phyloP scores from a whole-genome alignment of 2,888 invertebrate genomes.

The Cynaeus angustus region DNA sequence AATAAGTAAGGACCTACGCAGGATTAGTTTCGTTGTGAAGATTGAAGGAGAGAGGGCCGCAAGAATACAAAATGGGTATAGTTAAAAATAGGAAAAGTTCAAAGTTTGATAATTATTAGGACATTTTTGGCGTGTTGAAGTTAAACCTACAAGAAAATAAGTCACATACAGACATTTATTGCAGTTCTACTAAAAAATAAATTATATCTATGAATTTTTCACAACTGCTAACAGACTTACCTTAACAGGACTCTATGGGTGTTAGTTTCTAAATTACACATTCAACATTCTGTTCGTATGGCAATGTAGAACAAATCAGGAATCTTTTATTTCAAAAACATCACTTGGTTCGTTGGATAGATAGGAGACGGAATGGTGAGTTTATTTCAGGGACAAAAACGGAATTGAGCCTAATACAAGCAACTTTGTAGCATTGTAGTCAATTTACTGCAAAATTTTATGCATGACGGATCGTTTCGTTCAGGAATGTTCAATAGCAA shows the following conservation, averaged over 20 bases:
- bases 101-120: not conserved
- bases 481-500: slow-evolving; percentile 44
- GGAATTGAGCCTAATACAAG: slow-evolving; percentile 7
- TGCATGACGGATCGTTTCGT: slow-evolving; percentile 40
- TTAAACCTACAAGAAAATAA: no score
- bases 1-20: slow-evolving; percentile 22
- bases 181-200: no score
- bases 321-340: not conserved
- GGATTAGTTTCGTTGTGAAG: slow-evolving; percentile 13
- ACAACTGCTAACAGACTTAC: no score
- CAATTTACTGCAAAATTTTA: slow-evolving; percentile 46
- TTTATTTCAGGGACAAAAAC: slow-evolving; percentile 4
- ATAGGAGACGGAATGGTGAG: slow-evolving; percentile 17
- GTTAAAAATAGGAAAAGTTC: not conserved
- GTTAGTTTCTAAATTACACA: no score
- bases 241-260: no score
- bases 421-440: slow-evolving; percentile 32
- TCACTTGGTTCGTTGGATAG: no score
- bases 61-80: slow-evolving; percentile 10
- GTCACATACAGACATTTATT: no score
- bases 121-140: no score
- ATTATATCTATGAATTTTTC: no score
- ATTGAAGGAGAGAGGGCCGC: slow-evolving; percentile 6
- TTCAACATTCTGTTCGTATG: no score
- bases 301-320: no score